A percentile compares a stretch with the other conserved stretches of the same genome.
These are phyloP conservation scores for Thaumetopoea pityocampa DNA, from an alignment of 1,140 invertebrate genomes.

Conservation along the genomic window DNA sequence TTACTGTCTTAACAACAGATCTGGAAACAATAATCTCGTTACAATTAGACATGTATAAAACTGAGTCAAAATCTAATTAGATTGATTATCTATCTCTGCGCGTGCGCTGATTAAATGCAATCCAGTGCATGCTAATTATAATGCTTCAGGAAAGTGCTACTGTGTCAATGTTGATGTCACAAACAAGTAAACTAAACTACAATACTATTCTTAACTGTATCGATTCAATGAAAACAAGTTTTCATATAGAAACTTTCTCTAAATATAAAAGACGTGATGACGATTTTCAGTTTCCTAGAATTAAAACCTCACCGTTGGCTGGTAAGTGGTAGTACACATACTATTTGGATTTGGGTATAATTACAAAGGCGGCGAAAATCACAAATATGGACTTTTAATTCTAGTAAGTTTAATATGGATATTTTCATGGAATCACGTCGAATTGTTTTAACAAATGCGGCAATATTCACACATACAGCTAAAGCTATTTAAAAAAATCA, in stretches of 20 bases:
- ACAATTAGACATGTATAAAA: constrained; percentile 10
- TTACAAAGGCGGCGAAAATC: too few relatives aligned
- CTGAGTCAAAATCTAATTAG: constrained; percentile 33
- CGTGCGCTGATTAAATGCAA: constrained; percentile 18
- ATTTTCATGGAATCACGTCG: too few relatives aligned
- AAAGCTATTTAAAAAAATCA: too few relatives aligned
- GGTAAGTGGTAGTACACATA: too few relatives aligned
- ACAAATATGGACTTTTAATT: too few relatives aligned
- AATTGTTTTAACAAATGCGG: too few relatives aligned
- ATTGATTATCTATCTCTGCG: constrained; percentile 25
- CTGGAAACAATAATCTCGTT: constrained; percentile 19
- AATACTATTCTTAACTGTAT: constrained; percentile 19
- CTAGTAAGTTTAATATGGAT: too few relatives aligned
- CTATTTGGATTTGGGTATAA: too few relatives aligned
- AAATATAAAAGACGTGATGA: too few relatives aligned
- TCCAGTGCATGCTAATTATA: constrained; percentile 27
- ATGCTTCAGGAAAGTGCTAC: constrained; percentile 31
- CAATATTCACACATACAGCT: too few relatives aligned
- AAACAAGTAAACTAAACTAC: constrained; percentile 16
- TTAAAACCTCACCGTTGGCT: too few relatives aligned
- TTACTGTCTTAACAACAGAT: constrained; percentile 6
- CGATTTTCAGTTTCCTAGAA: too few relatives aligned
- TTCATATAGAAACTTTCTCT: not conserved
- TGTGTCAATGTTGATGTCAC: constrained; percentile 48
- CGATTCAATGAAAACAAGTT: constrained; percentile 10